A percentile compares a stretch with the other conserved stretches of the same genome.
These are phyloP conservation scores for Sarcophaga peregrina DNA, from an alignment of 1,140 invertebrate species.

Conservation along the genomic window DNA sequence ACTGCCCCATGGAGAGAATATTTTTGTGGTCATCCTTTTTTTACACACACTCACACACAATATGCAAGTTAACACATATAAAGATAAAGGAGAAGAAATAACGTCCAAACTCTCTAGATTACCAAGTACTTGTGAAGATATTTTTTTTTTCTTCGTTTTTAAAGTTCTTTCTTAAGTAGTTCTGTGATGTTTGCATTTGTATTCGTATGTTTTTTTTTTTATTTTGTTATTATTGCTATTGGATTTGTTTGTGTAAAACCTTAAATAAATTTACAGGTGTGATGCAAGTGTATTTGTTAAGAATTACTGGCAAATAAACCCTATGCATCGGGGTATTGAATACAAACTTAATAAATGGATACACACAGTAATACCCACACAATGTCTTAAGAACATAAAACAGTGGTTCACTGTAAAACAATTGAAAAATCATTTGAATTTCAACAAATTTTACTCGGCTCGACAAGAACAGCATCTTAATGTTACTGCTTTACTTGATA, in stretches of 20 bases:
- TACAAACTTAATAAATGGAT: no score
- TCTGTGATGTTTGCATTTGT: not conserved
- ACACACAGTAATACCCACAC: no score
- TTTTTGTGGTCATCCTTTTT: not conserved
- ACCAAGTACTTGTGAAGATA: constrained; percentile 1
- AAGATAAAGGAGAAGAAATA: not conserved
- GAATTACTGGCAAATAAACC: not conserved
- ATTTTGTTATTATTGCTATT: not conserved
- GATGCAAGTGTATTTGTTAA: constrained; percentile 34
- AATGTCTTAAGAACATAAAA: not conserved
- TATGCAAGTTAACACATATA: not conserved
- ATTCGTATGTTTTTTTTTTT: not conserved
- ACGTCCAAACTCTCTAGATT: not conserved
- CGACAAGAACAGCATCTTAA: no score
- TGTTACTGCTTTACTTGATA: no score
- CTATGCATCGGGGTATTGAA: no score
- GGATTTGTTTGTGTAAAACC: not conserved
- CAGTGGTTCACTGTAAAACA: not conserved
- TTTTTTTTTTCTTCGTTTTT: not conserved
- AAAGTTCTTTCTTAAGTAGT: not conserved
- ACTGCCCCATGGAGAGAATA: constrained; percentile 17
- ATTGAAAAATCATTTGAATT: not conserved
- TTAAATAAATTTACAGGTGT: constrained; percentile 36
- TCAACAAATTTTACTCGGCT: no score
- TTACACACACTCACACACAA: not conserved